Base-by-base conservation (phyloP, 2,113 vertebrate genomes). In the Trochalopteron elliotii region DNA sequence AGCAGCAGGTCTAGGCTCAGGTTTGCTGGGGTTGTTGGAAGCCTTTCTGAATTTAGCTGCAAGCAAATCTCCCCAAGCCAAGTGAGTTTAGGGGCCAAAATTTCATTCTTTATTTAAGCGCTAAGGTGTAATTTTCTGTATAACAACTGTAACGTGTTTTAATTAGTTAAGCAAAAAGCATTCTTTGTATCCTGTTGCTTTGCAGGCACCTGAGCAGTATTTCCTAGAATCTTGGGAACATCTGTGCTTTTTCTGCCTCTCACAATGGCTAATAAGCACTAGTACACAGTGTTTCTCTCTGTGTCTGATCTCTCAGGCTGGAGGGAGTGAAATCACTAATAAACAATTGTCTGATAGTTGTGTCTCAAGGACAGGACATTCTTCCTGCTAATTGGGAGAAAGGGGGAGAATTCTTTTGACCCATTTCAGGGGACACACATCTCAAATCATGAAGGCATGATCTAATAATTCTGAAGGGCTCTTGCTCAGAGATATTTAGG, bases 281-380 rank as follows among this genome's bases (percentile, higher is more conserved):
- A 15, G 72, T 44, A 81, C 0, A 0, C 35, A 17, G 50, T 50
- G 71, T 89, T 92, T 93, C 81, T 77, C 45, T 74, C 33, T 59
- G 27, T 5, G 4, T 83, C 69, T 83, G 70, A 55, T 80, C 53
- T 65, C 61, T 81, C 1, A 2, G 40, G 56, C 77, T 7, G 0
- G 57, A 94, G 45, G 72, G 68, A 89, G 49, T 84, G 79, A 90
- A 87, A 88, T 83, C 59, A 8, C 79, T 56, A 23, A 27, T 42
- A 90, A 90, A 87, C 61, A 77, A 15, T 69, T 74, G 40, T 30
- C 78, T 96, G 27, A 47, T 55, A 63, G 40, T 74, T 83, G 35
- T 77, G 39, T 81, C 83, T 81, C 82, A 94, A 93, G 88, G 90
- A 92, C 88, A 87, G 92, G 90, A 83, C 44, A 72, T 91, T 92